Percentiles rank a stretch among this genome's conserved stretches.
Conservation (phyloP, 2,888 invertebrate species). For the Dascillus cervinus region DNA sequence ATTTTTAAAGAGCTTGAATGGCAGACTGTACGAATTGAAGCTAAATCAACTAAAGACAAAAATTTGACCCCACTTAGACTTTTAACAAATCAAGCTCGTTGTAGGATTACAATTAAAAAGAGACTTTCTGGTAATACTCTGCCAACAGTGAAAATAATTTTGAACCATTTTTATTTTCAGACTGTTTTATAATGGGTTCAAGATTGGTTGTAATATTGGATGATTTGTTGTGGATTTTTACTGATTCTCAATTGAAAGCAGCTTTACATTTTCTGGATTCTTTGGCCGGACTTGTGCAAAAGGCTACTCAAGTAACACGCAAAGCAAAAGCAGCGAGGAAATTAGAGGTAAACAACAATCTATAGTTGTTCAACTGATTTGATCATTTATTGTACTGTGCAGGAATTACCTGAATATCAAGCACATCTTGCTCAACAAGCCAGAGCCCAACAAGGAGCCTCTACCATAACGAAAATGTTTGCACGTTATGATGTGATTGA, state of each 20-base stretch:
- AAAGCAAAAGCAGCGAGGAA: conserved; percentile 79
- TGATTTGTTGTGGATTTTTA: conserved; percentile 94
- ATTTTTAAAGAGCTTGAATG: conserved; percentile 97
- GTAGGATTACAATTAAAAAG: conserved; percentile 94
- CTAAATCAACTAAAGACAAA: conserved; percentile 70
- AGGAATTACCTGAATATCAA: conserved; percentile 66
- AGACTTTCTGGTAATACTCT: conserved; percentile 63
- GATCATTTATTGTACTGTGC: conserved; percentile 14
- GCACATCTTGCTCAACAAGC: conserved; percentile 60
- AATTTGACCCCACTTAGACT: conserved; percentile 82
- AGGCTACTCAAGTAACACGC: conserved; percentile 70
- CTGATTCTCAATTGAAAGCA: conserved; percentile 91
- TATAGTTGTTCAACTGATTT: conserved; percentile 7
- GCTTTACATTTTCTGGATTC: conserved; percentile 86
- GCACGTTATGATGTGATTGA: conserved; percentile 88
- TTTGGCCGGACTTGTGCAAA: conserved; percentile 70
- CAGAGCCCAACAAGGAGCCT: conserved; percentile 38
- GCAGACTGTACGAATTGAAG: conserved; percentile 95
- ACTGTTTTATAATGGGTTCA: conserved; percentile 89
- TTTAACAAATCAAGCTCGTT: conserved; percentile 88
- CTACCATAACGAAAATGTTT: conserved; percentile 57
- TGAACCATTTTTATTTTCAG: conserved; percentile 51
- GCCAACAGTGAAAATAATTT: conserved; percentile 1
- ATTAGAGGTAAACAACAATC: conserved; percentile 54
- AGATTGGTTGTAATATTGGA: conserved; percentile 87